A percentile compares a stretch with the other conserved stretches of the same genome.
phyloP scores from a whole-genome alignment of 2,888 invertebrate genomes.

The Mactromeris polynyma region DNA sequence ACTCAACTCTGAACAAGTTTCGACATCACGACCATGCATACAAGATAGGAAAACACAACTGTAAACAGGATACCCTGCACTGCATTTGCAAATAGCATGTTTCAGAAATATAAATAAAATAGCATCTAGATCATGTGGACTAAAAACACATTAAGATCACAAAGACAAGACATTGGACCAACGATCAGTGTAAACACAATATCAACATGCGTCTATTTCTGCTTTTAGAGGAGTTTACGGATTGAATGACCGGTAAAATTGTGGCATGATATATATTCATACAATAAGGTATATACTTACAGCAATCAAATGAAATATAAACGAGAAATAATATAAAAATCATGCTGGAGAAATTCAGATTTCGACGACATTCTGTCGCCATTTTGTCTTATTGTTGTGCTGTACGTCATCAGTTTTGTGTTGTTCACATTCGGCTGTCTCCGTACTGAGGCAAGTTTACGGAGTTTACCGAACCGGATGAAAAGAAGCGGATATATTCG shows the following conservation, averaged over 20 bases:
- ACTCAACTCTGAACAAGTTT: too few species aligned
- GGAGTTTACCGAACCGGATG: constrained; percentile 17
- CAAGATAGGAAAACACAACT: too few species aligned
- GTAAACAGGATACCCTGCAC: too few species aligned
- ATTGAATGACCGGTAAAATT: not conserved
- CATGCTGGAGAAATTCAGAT: constrained; percentile 51
- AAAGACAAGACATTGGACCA: not conserved
- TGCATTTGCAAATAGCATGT: too few species aligned
- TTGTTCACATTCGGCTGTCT: constrained; percentile 6
- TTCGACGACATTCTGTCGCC: constrained; percentile 69
- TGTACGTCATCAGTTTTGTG: constrained; percentile 52
- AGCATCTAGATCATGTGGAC: too few species aligned
- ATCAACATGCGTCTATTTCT: not conserved
- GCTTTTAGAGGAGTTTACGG: not conserved
- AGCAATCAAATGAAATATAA: constrained; percentile 32
- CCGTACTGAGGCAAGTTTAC: constrained; percentile 8
- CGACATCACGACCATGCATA: too few species aligned
- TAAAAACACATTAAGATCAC: too few species aligned
- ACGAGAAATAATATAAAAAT: constrained; percentile 55
- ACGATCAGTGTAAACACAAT: not conserved
- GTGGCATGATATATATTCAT: not conserved
- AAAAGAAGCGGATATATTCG: not conserved
- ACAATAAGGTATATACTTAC: constrained; percentile 37
- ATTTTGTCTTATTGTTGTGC: constrained; percentile 55
- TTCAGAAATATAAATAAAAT: too few species aligned